Conservation (phyloP, 1,140 invertebrate genomes). For the Zaprionus ornatus region DNA sequence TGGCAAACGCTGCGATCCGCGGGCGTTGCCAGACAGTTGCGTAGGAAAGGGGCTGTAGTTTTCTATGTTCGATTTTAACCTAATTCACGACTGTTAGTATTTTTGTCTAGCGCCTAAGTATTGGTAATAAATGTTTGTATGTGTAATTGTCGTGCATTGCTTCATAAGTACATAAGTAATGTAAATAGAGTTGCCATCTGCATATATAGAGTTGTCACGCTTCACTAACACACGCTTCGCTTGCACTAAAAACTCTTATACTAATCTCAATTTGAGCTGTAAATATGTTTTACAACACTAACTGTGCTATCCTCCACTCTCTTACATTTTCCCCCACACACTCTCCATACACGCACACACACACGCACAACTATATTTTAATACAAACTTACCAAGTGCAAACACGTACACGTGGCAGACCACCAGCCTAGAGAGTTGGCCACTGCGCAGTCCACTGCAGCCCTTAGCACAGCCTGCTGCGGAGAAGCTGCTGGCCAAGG, state of each 20-base stretch:
- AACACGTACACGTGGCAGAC: slow-evolving; percentile 62
- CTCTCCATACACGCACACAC: background rate
- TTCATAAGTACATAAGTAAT: slow-evolving; percentile 34
- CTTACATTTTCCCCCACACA: slow-evolving; percentile 22
- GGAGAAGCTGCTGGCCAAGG: background rate
- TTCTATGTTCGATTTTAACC: slow-evolving; percentile 39
- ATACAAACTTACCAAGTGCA: slow-evolving; percentile 48
- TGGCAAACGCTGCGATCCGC: background rate
- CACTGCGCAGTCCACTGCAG: slow-evolving; percentile 39
- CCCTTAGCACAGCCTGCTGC: slow-evolving; percentile 9
- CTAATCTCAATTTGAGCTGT: slow-evolving; percentile 50
- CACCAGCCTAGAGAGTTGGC: slow-evolving; percentile 70
- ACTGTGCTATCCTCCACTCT: slow-evolving; percentile 50
- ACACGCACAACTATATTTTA: slow-evolving; percentile 27
- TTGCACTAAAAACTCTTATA: slow-evolving; percentile 25
- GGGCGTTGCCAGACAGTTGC: slow-evolving; percentile 26
- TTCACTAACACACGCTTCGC: background rate
- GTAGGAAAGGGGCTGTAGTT: slow-evolving; percentile 3
- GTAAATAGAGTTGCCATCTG: slow-evolving; percentile 14
- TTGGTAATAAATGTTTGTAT: slow-evolving; percentile 71
- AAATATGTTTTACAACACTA: slow-evolving; percentile 62
- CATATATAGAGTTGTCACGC: background rate
- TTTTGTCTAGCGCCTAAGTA: slow-evolving; percentile 53
- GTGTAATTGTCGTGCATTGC: slow-evolving; percentile 68
- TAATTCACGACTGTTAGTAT: slow-evolving; percentile 54